A percentile compares a stretch with the other conserved stretches of the same genome.
Evolutionary conservation across 2,888 invertebrate species (phyloP).

Genomic region (Netelia fuscicornis): DNA sequence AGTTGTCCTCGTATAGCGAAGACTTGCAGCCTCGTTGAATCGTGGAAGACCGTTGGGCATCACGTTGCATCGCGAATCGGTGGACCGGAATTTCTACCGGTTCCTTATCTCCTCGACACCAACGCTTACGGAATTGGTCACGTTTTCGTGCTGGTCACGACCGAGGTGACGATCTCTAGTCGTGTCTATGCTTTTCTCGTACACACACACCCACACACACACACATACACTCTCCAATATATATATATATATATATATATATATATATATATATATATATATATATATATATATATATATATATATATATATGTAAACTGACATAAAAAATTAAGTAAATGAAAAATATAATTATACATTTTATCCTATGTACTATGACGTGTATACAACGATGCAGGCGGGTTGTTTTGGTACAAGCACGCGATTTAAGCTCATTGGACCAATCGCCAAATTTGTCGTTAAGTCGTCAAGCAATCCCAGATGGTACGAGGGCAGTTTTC

Average conservation of each 20-base stretch:
- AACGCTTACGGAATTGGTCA: conserved; percentile 77
- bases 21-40: conserved; percentile 65
- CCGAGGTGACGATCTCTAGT: conserved; percentile 61
- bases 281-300: background rate
- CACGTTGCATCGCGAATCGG: conserved; percentile 72
- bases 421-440: conserved; percentile 74
- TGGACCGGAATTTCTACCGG: conserved; percentile 70
- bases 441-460: conserved; percentile 70
- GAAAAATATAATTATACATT: background rate
- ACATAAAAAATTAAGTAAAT: background rate
- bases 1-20: conserved; percentile 62
- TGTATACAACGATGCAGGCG: conserved; percentile 39
- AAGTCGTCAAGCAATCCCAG: conserved; percentile 57
- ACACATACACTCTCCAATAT: background rate
- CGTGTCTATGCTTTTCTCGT: background rate
- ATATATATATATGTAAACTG: background rate
- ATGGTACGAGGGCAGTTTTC: conserved; percentile 72
- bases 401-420: conserved; percentile 63
- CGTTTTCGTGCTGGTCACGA: conserved; percentile 73
- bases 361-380: background rate
- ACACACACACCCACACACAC: too few relatives aligned
- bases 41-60: conserved; percentile 74
- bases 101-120: conserved; percentile 76
- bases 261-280: conserved; percentile 6
- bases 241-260: conserved; percentile 5